phyloP scores from a whole-genome alignment of 2,888 invertebrate genomes.

The Standfussiana lucernea region DNA sequence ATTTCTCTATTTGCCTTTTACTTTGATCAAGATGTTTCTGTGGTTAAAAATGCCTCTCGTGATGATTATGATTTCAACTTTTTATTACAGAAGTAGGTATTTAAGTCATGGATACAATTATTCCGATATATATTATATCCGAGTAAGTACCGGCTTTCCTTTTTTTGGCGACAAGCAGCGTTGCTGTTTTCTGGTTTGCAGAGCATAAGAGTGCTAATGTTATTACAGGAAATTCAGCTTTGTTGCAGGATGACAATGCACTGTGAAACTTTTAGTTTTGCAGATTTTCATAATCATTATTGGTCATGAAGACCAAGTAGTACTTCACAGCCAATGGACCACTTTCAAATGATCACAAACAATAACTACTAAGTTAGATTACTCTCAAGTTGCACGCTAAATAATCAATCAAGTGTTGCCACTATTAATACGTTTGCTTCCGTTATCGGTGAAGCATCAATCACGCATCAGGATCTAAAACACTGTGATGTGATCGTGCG shows the following conservation, averaged over 20 bases:
- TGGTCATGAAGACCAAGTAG: neutral
- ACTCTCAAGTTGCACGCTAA: neutral
- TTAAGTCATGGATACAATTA: neutral
- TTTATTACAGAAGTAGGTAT: neutral
- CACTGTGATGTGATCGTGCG: constrained; percentile 21
- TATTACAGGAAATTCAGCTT: neutral
- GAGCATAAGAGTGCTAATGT: too few relatives aligned
- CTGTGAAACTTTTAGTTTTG: neutral
- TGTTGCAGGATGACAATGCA: neutral
- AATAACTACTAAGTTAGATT: neutral
- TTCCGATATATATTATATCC: too few relatives aligned
- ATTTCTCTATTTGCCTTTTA: constrained; percentile 4
- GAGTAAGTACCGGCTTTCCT: neutral
- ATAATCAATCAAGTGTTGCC: constrained; percentile 38
- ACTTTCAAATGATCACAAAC: neutral
- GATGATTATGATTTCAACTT: neutral
- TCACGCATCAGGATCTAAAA: constrained; percentile 46
- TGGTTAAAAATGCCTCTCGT: neutral
- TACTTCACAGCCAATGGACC: too few relatives aligned
- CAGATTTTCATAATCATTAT: neutral
- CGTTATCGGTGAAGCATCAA: constrained; percentile 36
- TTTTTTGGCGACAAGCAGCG: neutral
- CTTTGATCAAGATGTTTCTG: neutral
- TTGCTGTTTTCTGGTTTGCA: neutral
- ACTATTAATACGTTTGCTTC: constrained; percentile 10